Evolutionary conservation across 2,888 invertebrate genomes (phyloP), one percentile per base, ranked within the genome.

Genomic region (Ochropacha duplaris): DNA sequence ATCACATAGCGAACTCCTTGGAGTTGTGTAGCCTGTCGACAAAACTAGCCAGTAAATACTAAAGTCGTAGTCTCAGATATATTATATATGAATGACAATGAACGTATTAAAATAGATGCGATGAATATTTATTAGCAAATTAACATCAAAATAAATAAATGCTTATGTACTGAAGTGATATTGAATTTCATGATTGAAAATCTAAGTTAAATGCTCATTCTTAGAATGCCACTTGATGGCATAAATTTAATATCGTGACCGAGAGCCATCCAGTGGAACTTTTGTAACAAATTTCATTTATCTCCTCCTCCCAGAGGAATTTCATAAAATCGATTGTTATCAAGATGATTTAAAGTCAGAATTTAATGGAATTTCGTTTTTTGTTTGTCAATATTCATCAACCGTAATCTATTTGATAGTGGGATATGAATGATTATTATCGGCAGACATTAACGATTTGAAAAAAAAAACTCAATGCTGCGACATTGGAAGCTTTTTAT

Each of bases 271-370:
- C 82, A 80, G 79, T 79, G 76, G 78, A 88, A 90, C 87, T 90
- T 90, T 88, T 86, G 90, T 90, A 88, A 90, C 90, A 90, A 90
- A 90, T 90, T 90, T 88, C 84, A 90, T 90, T 89, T 90, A 88
- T 90, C 87, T 88, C 78, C 78, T 76, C 66, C 74, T 79, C 81
- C 72, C 71, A 65, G 68, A 81, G 85, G 88, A 88, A 88, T 90
- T 90, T 88, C 86, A 86, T 88, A 86, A 84, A 86, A 88, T 85
- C 81, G 85, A 87, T 88, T 84, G 81, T 85, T 85, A 88, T 87
- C 87, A 77, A 81, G 72, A 86, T 85, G 87, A 87, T 88, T 86
- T 86, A 86, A 83, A 83, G 79, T 79, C 77, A 65, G 66, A 73
- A 74, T 79, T 76, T 76, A 77, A 83, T 78, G 69, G 75, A 73